Evolutionary conservation across 1,140 invertebrate genomes (phyloP).

Genomic region (Aleiodes sp.): DNA sequence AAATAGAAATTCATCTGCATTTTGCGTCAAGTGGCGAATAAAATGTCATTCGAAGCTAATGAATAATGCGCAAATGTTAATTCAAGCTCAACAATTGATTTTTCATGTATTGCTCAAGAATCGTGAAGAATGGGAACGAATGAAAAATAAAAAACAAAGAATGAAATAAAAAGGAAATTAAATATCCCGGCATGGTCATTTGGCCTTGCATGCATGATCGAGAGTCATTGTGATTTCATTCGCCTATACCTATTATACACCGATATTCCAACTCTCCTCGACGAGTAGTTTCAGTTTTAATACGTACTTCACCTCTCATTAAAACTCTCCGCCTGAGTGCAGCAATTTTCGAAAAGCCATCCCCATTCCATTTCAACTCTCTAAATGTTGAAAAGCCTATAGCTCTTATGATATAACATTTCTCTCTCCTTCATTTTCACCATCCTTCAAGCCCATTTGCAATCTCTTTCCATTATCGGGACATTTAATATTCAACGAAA

Average conservation of each 20-base stretch:
- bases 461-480: slow-evolving; percentile 13
- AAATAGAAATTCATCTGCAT: no score
- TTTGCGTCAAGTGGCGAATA: no score
- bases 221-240: slow-evolving; percentile 30
- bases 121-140: not conserved
- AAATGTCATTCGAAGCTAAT: no score
- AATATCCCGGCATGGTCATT: slow-evolving; percentile 19
- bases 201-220: slow-evolving; percentile 17
- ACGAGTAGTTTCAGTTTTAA: slow-evolving; percentile 34
- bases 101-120: not conserved
- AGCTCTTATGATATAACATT: not conserved
- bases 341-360: slow-evolving; percentile 30
- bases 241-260: slow-evolving; percentile 4
- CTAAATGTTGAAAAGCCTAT: slow-evolving; percentile 5
- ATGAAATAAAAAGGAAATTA: slow-evolving; percentile 7
- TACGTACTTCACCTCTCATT: slow-evolving; percentile 37
- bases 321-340: slow-evolving; percentile 33
- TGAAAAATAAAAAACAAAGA: not conserved
- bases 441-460: slow-evolving; percentile 14
- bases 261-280: not conserved
- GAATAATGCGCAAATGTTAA: no score
- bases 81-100: not conserved
- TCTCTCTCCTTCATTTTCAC: not conserved
- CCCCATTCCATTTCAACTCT: not conserved
- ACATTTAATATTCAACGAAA: slow-evolving; percentile 29